Evolutionary conservation across 2,113 vertebrate genomes (phyloP).

Genomic region (Xenopus tropicalis): UCB_Xtro_10.0 CM004443.2:166004501-166005000

Average conservation of each 20-base stretch:
- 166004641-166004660: no score
- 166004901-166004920: conserved; percentile 24
- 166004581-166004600: no score
- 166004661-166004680: no score
- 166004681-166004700: no score
- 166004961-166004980: conserved; percentile 22
- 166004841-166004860: conserved; percentile 21
- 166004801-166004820: conserved; percentile 20
- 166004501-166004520: no score
- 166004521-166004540: no score
- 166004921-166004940: conserved; percentile 32
- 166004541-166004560: not conserved
- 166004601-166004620: no score
- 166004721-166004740: no score
- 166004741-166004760: no score
- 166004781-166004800: conserved; percentile 18
- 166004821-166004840: conserved; percentile 1
- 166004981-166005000: conserved; percentile 24
- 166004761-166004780: conserved; percentile 13
- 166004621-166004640: no score
- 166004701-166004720: no score
- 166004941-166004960: conserved; percentile 24
- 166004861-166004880: not conserved
- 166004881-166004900: conserved; percentile 32
- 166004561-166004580: not conserved